Evolutionary conservation across 2,113 vertebrate species (phyloP), one percentile per base, ranked within the genome.

Genomic region (Oceanodroma tethys): DNA sequence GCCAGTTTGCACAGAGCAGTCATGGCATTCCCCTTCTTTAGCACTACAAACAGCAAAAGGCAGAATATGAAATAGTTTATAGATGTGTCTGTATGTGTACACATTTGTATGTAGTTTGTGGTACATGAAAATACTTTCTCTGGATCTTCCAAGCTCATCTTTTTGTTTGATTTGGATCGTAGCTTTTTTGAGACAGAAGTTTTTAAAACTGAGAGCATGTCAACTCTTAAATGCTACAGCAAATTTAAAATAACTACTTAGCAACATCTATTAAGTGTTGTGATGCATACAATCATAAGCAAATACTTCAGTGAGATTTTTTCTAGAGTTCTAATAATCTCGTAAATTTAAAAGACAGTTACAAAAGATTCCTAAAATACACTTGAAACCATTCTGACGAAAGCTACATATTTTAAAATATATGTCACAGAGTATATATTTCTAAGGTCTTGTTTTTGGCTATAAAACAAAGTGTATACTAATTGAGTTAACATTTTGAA

Each of bases 1-100:
- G 36, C 25, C 78, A 56, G 13, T 9, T 43, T 47, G n/a, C 34
- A 50, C 40, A 26, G 19, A 40, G 56, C 65, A 75, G 27, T 38
- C 0, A 1, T 3, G 34, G 66, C 0, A 0, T 10, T 83, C 7
- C 26, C 26, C 18, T 53, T 21, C 56, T 50, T 53, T 30, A 86
- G 59, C 0, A 0, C 6, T 72, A 80, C 36, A 47, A 47, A 70
- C 7, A 66, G 43, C 30, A 60, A 32, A 55, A 59, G 19, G 17
- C 4, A 67, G 23, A 82, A 38, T 20, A 25, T 10, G 4, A 62
- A 52, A 65, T 2, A 65, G 5, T 38, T 63, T 30, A 43, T 3
- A n/a, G 36, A 58, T 21, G 18, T 11, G 4, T 36, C 62, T 48
- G 21, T 27, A 29, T 0, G 1, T 1, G 13, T 40, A 62, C 3